Evolutionary conservation across 2,113 vertebrate species (phyloP).

Genomic region (Burhinus bistriatus): DNA sequence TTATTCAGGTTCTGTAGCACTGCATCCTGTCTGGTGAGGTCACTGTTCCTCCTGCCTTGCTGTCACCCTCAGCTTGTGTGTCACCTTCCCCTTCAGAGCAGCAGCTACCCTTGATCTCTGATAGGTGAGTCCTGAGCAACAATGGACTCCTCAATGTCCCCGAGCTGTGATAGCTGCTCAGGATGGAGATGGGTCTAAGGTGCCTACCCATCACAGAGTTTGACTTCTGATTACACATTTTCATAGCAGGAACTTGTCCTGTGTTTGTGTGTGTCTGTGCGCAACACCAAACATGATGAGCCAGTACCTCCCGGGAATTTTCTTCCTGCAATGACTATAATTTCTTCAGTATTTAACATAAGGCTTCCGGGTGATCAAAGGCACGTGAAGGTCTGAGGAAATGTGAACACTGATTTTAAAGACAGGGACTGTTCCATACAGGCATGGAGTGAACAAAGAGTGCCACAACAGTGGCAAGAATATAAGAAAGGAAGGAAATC

Average conservation of each 20-base stretch:
- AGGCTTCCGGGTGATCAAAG: not conserved
- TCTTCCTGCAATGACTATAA: not conserved
- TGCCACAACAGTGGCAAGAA: not conserved
- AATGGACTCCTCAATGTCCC: not conserved
- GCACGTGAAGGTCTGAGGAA: not conserved
- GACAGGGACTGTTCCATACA: not conserved
- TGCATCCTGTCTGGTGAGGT: not conserved
- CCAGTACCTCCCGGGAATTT: not conserved
- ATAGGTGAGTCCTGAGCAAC: not conserved
- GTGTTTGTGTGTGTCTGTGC: not conserved
- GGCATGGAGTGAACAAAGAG: not conserved
- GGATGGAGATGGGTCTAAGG: not conserved
- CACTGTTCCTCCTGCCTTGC: not conserved
- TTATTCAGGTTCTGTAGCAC: not conserved
- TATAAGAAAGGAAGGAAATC: not conserved
- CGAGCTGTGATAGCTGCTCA: not conserved
- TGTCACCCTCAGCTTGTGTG: not conserved
- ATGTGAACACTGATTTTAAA: not conserved
- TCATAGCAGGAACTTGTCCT: not conserved
- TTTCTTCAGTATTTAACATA: not conserved
- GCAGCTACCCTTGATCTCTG: not conserved
- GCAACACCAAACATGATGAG: not conserved
- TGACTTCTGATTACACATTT: not conserved
- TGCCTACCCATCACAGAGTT: not conserved
- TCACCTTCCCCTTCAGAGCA: not conserved